Evolutionary conservation across 2,113 vertebrate species (phyloP), one percentile per base, ranked within the genome.

Genomic region (Ceyx cyanopectus): DNA sequence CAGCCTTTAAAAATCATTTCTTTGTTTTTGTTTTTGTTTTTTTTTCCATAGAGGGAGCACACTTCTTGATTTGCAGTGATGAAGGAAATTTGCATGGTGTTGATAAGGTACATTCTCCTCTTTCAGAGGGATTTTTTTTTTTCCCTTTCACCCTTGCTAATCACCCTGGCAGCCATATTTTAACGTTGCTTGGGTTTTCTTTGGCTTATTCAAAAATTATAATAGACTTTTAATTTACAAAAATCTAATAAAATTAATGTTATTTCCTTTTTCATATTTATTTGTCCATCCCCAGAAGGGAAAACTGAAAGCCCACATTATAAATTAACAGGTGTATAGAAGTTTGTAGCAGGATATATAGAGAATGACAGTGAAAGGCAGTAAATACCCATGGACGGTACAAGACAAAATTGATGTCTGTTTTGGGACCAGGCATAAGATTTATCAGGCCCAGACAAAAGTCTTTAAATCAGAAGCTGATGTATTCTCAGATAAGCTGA

Each of bases 391-490:
- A 37, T 34, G 75, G 70, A 40, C 32, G 43, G 22, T 69, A 51
- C 54, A 69, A 81, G 54, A 76, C 26, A 81, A 92, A 94, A 87
- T 14, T 87, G 63, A n/a, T 94, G 67, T 80, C 87, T 91, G 51
- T 63, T 91, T 92, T 94, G 91, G 81, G 78, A 94, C 58, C 29
- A 76, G 63, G 70, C 17, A 1, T 72, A 62, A 82, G 43, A 79
- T 94, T 94, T 67, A 80, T 84, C 77, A 66, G 34, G 62, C 45
- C 17, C 54, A 87, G 60, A 84, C 67, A 65, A 74, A 87, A 40
- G 24, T 73, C 68, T 94, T 91, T 82, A 88, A 79, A 78, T 84
- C 81, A 93, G 91, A 74, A 65, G 23, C 53, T 78, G 72, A 82
- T 91, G 16, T 60, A 78, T 91, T 76, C 76, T 85, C 46, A 56